phyloP scores from a whole-genome alignment of 2,113 vertebrate genomes.

The Stictonetta naevosa region DNA sequence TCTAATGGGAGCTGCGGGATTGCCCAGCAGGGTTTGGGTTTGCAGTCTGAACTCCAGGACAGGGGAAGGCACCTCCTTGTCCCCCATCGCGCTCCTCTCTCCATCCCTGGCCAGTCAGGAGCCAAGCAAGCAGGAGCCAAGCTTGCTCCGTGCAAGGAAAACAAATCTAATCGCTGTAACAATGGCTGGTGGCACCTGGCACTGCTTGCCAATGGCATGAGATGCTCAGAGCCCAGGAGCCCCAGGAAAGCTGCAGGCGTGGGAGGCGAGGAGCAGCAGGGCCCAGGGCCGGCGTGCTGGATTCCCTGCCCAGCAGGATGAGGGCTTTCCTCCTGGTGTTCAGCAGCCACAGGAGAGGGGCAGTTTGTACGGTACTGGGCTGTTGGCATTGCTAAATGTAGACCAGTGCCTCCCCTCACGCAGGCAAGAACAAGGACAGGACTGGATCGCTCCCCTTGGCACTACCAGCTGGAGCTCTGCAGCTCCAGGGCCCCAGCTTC shows the following conservation, averaged over 20 bases:
- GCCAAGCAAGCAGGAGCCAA: neutral
- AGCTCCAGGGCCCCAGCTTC: neutral
- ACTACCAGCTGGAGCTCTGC: neutral
- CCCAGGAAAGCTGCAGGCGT: neutral
- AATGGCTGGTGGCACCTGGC: neutral
- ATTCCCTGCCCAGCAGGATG: conserved; percentile 48
- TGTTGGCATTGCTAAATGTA: neutral
- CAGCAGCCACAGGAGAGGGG: neutral
- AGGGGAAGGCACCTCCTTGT: too few relatives aligned
- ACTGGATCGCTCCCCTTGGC: rapidly evolving
- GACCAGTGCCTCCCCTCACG: neutral
- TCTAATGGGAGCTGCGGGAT: too few relatives aligned
- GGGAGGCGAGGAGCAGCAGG: rapidly evolving
- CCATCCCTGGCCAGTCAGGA: rapidly evolving
- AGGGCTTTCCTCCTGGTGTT: neutral
- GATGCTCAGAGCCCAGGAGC: neutral
- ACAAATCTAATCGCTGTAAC: conserved; percentile 1
- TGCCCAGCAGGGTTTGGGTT: too few relatives aligned
- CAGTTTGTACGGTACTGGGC: neutral
- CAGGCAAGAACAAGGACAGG: neutral
- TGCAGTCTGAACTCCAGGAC: too few relatives aligned
- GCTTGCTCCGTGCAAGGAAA: neutral
- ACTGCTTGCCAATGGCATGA: conserved; percentile 17
- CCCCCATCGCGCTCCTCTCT: neutral
- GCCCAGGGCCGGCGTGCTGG: neutral